phyloP scores from a whole-genome alignment of 2,113 vertebrate species.

The Typhlomys cinereus region DNA sequence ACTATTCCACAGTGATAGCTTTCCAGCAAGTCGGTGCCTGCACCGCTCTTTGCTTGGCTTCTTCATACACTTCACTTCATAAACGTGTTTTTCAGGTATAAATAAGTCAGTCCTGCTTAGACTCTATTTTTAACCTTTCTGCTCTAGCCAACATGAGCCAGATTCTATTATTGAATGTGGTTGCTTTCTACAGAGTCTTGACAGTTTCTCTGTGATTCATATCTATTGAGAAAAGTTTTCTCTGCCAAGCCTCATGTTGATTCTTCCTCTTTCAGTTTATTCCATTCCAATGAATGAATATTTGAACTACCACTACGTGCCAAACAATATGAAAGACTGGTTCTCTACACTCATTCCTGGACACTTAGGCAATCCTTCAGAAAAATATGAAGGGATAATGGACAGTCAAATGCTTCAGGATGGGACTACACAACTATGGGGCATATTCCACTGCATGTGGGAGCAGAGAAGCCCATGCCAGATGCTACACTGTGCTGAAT shows the following conservation, averaged over 20 bases:
- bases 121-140: neutral
- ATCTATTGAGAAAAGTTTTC: neutral
- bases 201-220: neutral
- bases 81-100: neutral
- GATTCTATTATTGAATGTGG: slow-evolving; percentile 16
- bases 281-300: neutral
- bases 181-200: neutral
- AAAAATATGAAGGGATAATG: neutral
- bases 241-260: neutral
- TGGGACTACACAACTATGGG: neutral
- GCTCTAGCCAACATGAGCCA: neutral
- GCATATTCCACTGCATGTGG: neutral
- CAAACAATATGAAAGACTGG: neutral
- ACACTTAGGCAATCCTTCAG: neutral
- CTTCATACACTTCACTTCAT: neutral
- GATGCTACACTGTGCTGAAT: neutral
- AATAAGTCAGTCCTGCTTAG: neutral
- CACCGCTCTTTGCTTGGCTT: neutral
- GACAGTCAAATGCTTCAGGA: too few relatives aligned
- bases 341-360: neutral
- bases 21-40: neutral
- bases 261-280: neutral
- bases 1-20: neutral
- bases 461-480: neutral
- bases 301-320: neutral